Conservation (phyloP, 1,140 invertebrate species). For the Cataglyphis hispanica region DNA sequence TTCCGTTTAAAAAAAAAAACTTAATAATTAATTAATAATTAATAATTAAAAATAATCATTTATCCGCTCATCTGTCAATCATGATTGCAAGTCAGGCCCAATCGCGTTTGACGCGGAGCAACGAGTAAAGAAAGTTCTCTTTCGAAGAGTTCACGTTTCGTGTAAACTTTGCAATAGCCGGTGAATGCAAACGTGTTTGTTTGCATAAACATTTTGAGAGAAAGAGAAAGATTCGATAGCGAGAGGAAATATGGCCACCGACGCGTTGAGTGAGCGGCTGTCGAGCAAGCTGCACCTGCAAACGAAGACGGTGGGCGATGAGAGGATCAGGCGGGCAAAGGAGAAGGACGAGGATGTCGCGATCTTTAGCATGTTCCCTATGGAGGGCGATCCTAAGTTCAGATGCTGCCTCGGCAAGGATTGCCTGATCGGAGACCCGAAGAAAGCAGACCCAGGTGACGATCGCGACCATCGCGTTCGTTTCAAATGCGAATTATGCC, state of each 20-base stretch:
- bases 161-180: background rate
- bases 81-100: background rate
- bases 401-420: slow-evolving; percentile 91
- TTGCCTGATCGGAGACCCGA: slow-evolving; percentile 92
- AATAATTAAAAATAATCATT: background rate
- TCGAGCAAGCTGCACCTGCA: slow-evolving; percentile 91
- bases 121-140: slow-evolving; percentile 19
- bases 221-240: slow-evolving; percentile 11
- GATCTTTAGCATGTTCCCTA: slow-evolving; percentile 92
- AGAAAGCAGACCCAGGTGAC: slow-evolving; percentile 92
- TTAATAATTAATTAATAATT: too few species aligned
- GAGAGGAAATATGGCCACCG: slow-evolving; percentile 89
- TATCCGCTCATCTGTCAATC: background rate
- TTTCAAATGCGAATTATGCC: background rate
- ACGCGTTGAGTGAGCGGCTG: slow-evolving; percentile 92
- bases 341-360: slow-evolving; percentile 95
- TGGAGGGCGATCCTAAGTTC: slow-evolving; percentile 91
- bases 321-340: slow-evolving; percentile 90
- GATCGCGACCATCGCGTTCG: slow-evolving; percentile 10
- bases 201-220: slow-evolving; percentile 22
- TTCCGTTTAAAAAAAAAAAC: background rate
- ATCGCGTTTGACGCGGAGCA: background rate
- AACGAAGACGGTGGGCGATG: slow-evolving; percentile 92
- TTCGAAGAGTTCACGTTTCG: slow-evolving; percentile 13
- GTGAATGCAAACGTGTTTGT: slow-evolving; percentile 27